Conservation (phyloP, 2,113 vertebrate genomes). For the Probosciger aterrimus region DNA sequence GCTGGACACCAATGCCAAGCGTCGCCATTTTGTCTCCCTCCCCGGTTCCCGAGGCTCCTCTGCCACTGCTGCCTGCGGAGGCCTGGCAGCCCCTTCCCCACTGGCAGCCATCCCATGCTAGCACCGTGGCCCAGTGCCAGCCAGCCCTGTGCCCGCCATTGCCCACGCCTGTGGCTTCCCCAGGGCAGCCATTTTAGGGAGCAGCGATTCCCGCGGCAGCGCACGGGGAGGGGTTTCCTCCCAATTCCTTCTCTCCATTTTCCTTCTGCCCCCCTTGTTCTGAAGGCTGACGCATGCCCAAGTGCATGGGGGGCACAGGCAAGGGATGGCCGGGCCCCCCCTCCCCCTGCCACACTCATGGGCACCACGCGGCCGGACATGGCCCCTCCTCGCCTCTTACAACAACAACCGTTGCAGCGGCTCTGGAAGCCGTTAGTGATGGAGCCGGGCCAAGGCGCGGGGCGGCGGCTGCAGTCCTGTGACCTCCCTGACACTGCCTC, state of each 20-base stretch:
- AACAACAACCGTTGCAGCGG: not conserved
- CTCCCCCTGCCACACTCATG: rapidly evolving
- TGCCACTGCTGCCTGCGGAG: not conserved
- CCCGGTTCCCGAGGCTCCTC: not conserved
- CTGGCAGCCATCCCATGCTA: not conserved
- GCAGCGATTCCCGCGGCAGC: not conserved
- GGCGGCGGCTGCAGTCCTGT: not conserved
- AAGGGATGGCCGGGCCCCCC: not conserved
- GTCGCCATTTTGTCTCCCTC: conserved; percentile 69
- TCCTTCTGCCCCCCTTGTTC: not conserved
- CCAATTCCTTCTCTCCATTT: not conserved
- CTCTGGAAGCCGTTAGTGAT: conserved; percentile 44
- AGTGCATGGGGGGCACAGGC: rapidly evolving
- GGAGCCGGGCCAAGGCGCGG: conserved; percentile 5
- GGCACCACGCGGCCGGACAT: not conserved
- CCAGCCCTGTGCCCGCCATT: not conserved
- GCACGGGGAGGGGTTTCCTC: not conserved
- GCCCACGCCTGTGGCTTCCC: not conserved
- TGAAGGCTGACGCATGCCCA: rapidly evolving
- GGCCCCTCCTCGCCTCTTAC: conserved; percentile 17
- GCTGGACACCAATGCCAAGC: not conserved
- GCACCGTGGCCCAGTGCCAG: not conserved
- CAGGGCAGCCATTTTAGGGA: conserved; percentile 73
- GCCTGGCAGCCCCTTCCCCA: conserved; percentile 41
- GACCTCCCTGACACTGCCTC: not conserved